phyloP scores from a whole-genome alignment of 2,797 vertebrate species.

The Mallotus villosus region DNA sequence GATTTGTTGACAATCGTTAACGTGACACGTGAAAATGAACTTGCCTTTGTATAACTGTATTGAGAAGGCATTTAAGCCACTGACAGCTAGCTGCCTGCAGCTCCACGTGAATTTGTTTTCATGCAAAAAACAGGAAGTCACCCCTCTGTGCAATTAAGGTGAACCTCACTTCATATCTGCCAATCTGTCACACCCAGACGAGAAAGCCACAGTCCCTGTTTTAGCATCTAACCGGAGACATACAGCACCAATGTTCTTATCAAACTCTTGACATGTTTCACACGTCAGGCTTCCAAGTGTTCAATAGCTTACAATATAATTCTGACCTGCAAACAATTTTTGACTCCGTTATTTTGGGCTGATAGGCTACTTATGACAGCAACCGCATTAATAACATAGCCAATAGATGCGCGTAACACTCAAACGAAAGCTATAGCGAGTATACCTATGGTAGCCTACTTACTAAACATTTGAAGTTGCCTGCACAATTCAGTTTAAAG shows the following conservation, averaged over 20 bases:
- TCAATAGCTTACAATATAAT: too few species aligned
- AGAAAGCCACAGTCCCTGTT: background rate
- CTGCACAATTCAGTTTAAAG: background rate
- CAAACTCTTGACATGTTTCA: background rate
- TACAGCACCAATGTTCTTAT: background rate
- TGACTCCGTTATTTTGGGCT: too few species aligned
- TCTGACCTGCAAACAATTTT: too few species aligned
- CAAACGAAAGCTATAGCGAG: too few species aligned
- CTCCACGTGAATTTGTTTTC: conserved; percentile 81
- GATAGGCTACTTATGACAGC: background rate
- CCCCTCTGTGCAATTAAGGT: background rate
- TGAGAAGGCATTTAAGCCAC: conserved; percentile 3
- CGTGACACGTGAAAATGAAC: conserved; percentile 3
- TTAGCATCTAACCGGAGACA: background rate
- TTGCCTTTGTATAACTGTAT: too few species aligned
- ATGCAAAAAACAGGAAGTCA: conserved; percentile 67
- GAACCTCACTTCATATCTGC: conserved; percentile 10
- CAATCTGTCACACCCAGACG: background rate
- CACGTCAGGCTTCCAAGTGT: too few species aligned
- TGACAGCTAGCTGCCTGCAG: conserved; percentile 40
- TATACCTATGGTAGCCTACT: too few species aligned
- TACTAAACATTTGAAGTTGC: background rate
- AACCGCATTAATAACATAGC: background rate
- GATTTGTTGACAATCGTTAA: background rate
- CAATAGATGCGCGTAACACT: background rate